These are phyloP conservation scores for Calosoma granatense DNA, from an alignment of 1,140 invertebrate genomes.

Conservation along the genomic window DNA sequence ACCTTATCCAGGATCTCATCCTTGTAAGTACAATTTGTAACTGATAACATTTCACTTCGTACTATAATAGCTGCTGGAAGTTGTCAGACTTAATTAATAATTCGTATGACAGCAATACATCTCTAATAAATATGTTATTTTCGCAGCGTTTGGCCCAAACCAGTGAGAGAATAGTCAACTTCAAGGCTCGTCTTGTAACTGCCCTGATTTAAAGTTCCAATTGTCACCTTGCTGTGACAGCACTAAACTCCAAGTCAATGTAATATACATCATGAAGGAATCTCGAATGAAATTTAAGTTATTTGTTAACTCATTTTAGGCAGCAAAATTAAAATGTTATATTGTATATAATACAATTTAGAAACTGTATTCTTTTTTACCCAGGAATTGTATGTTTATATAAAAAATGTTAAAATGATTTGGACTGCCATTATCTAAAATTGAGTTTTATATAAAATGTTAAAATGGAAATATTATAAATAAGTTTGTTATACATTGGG, in stretches of 20 bases:
- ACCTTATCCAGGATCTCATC: slow-evolving; percentile 75
- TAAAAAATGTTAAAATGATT: background rate
- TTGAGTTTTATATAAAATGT: background rate
- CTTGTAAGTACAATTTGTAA: slow-evolving; percentile 44
- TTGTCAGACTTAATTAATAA: background rate
- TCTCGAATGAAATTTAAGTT: background rate
- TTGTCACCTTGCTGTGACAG: background rate
- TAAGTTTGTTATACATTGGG: background rate
- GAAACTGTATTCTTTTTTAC: too few relatives aligned
- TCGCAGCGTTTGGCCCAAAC: slow-evolving; percentile 70
- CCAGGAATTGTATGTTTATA: background rate
- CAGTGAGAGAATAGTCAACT: slow-evolving; percentile 80
- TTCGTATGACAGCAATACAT: background rate
- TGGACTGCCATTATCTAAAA: background rate
- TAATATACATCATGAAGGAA: background rate
- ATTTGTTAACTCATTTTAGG: background rate
- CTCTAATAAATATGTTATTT: slow-evolving; percentile 17
- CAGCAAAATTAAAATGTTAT: too few relatives aligned
- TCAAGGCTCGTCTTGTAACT: slow-evolving; percentile 79
- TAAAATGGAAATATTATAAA: background rate
- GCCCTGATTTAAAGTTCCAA: slow-evolving; percentile 61
- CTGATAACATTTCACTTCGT: background rate
- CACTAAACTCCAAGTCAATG: background rate
- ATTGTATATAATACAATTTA: too few relatives aligned
- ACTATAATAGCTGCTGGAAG: too few relatives aligned